Percentiles rank a stretch among this genome's conserved stretches.
Conservation (phyloP, 2,113 vertebrate species). For the Tupaia tana region DNA sequence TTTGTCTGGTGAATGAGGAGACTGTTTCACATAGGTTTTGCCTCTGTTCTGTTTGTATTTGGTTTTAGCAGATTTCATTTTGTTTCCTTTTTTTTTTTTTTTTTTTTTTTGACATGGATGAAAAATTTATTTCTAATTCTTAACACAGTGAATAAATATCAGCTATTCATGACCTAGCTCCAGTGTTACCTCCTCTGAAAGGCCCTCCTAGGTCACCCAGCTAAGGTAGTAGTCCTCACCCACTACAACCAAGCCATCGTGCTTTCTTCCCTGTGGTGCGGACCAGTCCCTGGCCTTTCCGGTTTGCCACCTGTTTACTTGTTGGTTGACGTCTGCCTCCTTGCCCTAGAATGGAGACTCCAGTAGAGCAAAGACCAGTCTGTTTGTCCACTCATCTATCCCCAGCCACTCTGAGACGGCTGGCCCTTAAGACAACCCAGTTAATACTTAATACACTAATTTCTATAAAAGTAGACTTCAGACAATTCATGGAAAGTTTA, state of each 20-base stretch:
- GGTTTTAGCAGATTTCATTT: not conserved
- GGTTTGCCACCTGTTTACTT: not conserved
- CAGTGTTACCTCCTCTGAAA: not conserved
- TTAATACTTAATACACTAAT: conserved; percentile 10
- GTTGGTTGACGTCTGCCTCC: not conserved
- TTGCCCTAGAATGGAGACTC: not conserved
- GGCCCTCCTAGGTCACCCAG: not conserved
- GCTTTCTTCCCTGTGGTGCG: not conserved
- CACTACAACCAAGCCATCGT: not conserved
- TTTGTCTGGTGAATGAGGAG: not conserved
- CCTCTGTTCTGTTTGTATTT: not conserved
- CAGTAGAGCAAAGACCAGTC: not conserved
- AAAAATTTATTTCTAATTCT: conserved; percentile 41
- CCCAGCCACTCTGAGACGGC: not conserved
- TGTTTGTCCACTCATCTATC: not conserved
- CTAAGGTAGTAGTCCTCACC: not conserved
- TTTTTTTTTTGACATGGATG: not conserved
- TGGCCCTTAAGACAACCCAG: not conserved
- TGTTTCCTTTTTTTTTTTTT: not conserved
- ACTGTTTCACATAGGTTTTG: not conserved
- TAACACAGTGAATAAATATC: conserved; percentile 25
- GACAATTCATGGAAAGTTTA: no score
- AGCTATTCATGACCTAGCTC: not conserved
- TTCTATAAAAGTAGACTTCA: no score
- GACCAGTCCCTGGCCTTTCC: no score